Base-by-base conservation (phyloP, 1,140 invertebrate genomes). In the Metaphire vulgaris region DNA sequence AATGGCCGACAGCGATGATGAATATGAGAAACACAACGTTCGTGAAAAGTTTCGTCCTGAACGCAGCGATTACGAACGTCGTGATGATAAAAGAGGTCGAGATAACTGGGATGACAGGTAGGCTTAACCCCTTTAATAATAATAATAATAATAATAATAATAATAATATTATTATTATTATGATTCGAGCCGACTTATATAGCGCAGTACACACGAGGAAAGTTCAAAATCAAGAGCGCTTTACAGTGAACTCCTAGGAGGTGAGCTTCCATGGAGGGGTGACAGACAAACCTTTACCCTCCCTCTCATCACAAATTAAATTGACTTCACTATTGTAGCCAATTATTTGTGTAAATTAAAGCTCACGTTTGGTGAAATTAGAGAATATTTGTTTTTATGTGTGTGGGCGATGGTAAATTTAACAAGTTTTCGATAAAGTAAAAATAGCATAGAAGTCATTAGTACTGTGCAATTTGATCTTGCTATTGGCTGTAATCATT, bases 1-100 rank as follows among this genome's bases (percentile, higher is more conserved):
- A 30, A 89, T 89, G 88, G 88, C 79, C n/a, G 88, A 89, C 81
- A 88, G 87, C 83, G 89, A 89, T 83, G 89, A 89, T 79, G 88
- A 89, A 79, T 88, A 86, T 79, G 88, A 88, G 75, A 79, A 87
- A 41, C 81, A 86, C 33, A 83, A 88, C 69, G 83, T 84, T 12
- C 79, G 88, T 72, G 88, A 89, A 76, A 89, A 89, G 79, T 89
- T 89, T 78, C 81, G 87, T 41, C 79, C 87, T 75, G 88, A 89
- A 82, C 81, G 88, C 74, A 88, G 87, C 83, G 88, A 88, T 80
- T 88, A 88, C 81, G 87, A 88, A 56, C 74, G 83, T 41, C 77
- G 87, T 70, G 80, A 84, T 67, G 84, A 86, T 72, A 80, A 65
- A 70, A 32, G 77, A 12, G 41, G 77, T 41, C n/a, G 68, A 6